Evolutionary conservation across 2,888 invertebrate species (phyloP).

Genomic region (Seira sanloemensis): DNA sequence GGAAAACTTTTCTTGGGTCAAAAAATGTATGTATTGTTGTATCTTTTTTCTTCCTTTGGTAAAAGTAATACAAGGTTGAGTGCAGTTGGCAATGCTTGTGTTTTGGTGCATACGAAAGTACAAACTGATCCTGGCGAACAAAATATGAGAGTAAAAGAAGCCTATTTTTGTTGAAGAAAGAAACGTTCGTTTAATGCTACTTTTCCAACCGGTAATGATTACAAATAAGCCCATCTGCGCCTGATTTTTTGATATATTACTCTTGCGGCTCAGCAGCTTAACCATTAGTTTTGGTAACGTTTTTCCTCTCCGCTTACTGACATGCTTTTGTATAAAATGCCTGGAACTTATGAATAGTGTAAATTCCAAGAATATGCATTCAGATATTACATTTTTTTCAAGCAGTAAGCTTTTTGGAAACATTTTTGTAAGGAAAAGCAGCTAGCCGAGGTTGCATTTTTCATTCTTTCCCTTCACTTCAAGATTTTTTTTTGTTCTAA

Average conservation of each 20-base stretch:
- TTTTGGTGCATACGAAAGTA: no score
- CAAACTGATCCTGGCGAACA: no score
- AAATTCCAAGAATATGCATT: slow-evolving; percentile 1
- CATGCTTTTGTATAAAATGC: neutral
- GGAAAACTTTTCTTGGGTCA: no score
- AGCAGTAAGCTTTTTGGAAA: neutral
- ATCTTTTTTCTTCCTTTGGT: no score
- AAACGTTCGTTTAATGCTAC: slow-evolving; percentile 72
- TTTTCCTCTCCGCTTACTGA: slow-evolving; percentile 4
- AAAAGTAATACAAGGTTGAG: no score
- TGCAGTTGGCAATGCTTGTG: no score
- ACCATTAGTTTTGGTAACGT: slow-evolving; percentile 47
- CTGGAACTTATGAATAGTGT: neutral
- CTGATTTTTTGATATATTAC: slow-evolving; percentile 74
- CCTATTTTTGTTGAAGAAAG: slow-evolving; percentile 1
- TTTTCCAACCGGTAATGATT: slow-evolving; percentile 73
- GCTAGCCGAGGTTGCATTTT: slow-evolving; percentile 49
- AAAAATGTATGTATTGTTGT: no score
- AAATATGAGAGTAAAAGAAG: neutral
- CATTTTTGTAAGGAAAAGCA: neutral
- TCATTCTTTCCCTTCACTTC: slow-evolving; percentile 23
- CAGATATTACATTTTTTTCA: neutral
- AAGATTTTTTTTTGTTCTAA: slow-evolving; percentile 16
- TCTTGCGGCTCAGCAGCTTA: slow-evolving; percentile 64
- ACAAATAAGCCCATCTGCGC: slow-evolving; percentile 74